Evolutionary conservation across 2,888 invertebrate genomes (phyloP).

Genomic region (Drosophila setosimentum): DNA sequence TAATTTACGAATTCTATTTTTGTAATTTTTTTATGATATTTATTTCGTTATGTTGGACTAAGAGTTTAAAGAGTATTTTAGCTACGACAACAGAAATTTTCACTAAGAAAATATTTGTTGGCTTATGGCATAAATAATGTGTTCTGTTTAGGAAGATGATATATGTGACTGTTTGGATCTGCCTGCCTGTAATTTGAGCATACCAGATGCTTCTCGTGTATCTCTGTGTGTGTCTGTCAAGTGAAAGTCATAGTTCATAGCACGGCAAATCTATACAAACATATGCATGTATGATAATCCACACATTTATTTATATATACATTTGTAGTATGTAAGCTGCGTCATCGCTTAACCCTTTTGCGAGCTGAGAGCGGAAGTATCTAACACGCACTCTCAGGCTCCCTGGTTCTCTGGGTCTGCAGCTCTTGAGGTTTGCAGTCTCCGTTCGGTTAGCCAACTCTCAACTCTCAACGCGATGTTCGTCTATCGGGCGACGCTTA

Average conservation of each 20-base stretch:
- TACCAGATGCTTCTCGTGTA: conserved; percentile 16
- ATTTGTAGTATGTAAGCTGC: conserved; percentile 46
- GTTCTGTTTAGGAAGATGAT: conserved; percentile 60
- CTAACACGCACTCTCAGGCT: conserved; percentile 38
- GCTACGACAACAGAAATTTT: neutral
- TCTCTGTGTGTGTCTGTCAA: conserved; percentile 21
- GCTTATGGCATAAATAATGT: conserved; percentile 47
- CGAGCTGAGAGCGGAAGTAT: conserved; percentile 44
- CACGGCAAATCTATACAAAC: conserved; percentile 4
- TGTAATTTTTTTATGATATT: neutral
- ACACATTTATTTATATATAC: neutral
- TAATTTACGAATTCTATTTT: neutral
- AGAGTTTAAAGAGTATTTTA: conserved; percentile 30
- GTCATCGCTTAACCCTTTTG: conserved; percentile 68
- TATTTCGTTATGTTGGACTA: neutral
- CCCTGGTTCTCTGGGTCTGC: neutral
- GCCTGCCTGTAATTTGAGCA: conserved; percentile 66
- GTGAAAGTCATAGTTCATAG: conserved; percentile 55
- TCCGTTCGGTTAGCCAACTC: conserved; percentile 17
- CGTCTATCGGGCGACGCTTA: conserved; percentile 59
- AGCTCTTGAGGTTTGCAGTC: conserved; percentile 11
- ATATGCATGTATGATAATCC: conserved; percentile 32
- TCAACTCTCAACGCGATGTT: conserved; percentile 11
- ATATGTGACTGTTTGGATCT: conserved; percentile 58
- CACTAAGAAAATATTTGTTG: conserved; percentile 5